Base-by-base conservation (phyloP, 2,888 invertebrate species). In the Thymelicus sylvestris region DNA sequence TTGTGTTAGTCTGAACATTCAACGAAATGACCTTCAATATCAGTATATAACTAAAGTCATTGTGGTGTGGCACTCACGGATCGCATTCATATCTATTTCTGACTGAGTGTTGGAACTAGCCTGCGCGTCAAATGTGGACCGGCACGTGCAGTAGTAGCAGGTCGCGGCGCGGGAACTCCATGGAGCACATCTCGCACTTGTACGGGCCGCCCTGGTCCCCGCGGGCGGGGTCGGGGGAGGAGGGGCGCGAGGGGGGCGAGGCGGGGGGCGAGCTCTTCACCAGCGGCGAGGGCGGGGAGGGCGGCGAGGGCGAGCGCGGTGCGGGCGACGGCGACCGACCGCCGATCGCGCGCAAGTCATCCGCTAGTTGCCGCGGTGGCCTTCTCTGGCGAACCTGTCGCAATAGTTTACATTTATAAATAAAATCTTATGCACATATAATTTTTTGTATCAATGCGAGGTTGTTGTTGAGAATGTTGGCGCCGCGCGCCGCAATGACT, bases 111-210 rank as follows among this genome's bases (percentile, higher is more conserved):
- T 50, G 50, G 7, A 8, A 52, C 50, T 52, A 52, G 50, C 50
- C 50, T 15, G 50, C 7, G 19, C 80, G 89, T 96, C 96, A 96
- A 90, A 97, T 97, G 86, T 97, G 97, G 83, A 97, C 95, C 70
- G 97, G 97, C 80, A 97, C 97, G 88, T 97, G 97, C 0, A 92
- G 83, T 69, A 96, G 94, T 74, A 97, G 89, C 76, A 97, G 96
- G 66, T 96, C 96, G 66, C 97, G 95, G 75, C 96, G 96, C 10
- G 95, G 92, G 87, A 97, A 97, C 77, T 96, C 95, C 63, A 96
- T 95, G 68, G 96, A 95, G 86, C 97, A 97, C 96, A 97, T 97
- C 86, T 97, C 97, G 84, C 97, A 97, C 77, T 96, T 96, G 88
- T 95, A 97, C 59, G 96, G 95, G 70, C 90, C 95, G 71, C 94